phyloP scores from a whole-genome alignment of 1,140 invertebrate genomes.

The Heterodera carotae region DNA sequence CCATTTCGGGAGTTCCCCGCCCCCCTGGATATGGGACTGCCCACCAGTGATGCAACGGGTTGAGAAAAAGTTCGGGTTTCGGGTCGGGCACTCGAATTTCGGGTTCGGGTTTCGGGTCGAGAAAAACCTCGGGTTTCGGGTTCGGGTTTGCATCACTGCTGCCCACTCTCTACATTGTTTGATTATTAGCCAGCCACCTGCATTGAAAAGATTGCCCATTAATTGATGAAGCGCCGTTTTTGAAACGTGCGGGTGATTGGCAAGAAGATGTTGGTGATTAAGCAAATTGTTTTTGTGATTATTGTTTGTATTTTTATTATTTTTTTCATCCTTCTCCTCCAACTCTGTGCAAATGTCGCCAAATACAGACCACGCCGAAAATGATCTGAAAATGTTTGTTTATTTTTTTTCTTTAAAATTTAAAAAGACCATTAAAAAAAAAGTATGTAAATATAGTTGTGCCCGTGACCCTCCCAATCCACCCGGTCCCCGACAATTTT shows the following conservation, averaged over 20 bases:
- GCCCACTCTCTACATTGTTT: background rate
- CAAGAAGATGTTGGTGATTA: background rate
- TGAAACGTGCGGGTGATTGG: background rate
- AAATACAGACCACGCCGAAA: conserved; percentile 21
- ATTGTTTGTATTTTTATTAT: too few relatives aligned
- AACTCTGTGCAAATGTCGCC: conserved; percentile 26
- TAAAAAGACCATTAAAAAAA: background rate
- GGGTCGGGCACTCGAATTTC: too few relatives aligned
- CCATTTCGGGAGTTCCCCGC: too few relatives aligned
- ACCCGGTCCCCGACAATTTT: too few relatives aligned
- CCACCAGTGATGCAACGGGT: too few relatives aligned
- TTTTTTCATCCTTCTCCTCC: background rate
- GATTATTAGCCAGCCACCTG: background rate
- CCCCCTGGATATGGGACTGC: too few relatives aligned
- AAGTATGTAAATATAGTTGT: background rate
- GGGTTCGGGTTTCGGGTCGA: too few relatives aligned
- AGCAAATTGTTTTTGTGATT: background rate
- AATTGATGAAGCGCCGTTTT: conserved; percentile 20
- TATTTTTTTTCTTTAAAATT: background rate
- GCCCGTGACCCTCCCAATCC: too few relatives aligned
- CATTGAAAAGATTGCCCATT: conserved; percentile 12
- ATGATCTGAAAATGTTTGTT: conserved; percentile 2
- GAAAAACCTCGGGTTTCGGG: too few relatives aligned
- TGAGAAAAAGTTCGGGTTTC: too few relatives aligned
- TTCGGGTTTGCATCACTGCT: too few relatives aligned